Conservation (phyloP, 2,797 vertebrate species). For the Nyctibius grandis region DNA sequence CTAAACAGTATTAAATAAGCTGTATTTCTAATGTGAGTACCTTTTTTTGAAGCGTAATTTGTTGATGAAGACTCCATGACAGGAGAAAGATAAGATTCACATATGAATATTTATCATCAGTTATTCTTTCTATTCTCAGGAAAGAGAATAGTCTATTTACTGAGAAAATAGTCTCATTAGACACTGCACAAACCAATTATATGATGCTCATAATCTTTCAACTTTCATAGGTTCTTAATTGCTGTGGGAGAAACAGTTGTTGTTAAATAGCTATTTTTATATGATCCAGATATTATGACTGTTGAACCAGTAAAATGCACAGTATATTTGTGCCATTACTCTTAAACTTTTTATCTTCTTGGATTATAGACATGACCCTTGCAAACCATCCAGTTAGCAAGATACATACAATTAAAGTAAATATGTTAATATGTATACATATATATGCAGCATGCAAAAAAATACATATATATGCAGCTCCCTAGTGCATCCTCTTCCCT, state of each 20-base stretch:
- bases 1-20: not conserved
- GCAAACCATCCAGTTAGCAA: not conserved
- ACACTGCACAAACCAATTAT: constrained; percentile 39
- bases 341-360: not conserved
- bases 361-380: not conserved
- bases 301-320: not conserved
- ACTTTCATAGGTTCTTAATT: constrained; percentile 50
- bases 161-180: constrained; percentile 32
- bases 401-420: not conserved
- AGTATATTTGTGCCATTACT: not conserved
- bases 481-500: not conserved
- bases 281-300: not conserved
- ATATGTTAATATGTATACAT: not conserved
- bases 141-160: constrained; percentile 33
- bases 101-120: constrained; percentile 49
- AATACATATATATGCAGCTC: accelerated
- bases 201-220: constrained; percentile 34
- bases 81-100: not conserved
- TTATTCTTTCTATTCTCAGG: constrained; percentile 21
- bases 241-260: constrained; percentile 44
- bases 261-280: constrained; percentile 51
- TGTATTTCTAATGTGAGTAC: not conserved
- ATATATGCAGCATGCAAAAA: not conserved
- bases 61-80: not conserved
- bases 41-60: not conserved